These are phyloP conservation scores for Podargus strigoides DNA, from an alignment of 2,797 vertebrate genomes.

Conservation along the genomic window DNA sequence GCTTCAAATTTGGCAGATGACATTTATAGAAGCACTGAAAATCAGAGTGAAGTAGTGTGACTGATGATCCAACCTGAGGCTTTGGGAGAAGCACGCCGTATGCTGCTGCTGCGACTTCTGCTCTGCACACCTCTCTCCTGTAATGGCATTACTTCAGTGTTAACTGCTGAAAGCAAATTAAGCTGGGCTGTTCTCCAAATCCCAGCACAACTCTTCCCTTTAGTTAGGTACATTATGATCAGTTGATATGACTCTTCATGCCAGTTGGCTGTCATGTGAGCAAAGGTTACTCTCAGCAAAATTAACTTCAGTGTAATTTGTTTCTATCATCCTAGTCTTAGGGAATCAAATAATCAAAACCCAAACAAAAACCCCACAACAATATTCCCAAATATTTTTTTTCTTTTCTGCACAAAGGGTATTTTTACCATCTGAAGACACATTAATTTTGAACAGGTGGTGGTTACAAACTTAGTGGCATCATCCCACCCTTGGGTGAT, in stretches of 20 bases:
- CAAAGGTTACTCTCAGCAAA: background rate
- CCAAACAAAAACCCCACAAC: rapidly evolving
- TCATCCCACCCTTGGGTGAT: background rate
- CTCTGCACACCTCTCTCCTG: background rate
- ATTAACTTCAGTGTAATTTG: background rate
- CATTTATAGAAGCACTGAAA: background rate
- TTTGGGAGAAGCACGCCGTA: background rate
- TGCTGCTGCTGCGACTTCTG: background rate
- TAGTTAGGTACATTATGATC: background rate
- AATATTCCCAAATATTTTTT: background rate
- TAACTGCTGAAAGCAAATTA: background rate
- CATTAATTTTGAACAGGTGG: background rate
- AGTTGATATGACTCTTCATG: background rate
- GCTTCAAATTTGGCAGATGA: background rate
- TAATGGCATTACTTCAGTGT: background rate
- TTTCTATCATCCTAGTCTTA: background rate
- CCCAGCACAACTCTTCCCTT: background rate
- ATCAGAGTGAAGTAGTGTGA: background rate
- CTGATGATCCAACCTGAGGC: background rate
- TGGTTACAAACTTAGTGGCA: background rate
- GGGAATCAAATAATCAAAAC: background rate
- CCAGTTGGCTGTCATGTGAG: background rate
- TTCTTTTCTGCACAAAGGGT: background rate
- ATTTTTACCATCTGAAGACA: background rate
- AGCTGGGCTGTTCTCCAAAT: background rate